These are phyloP conservation scores for Petaurus breviceps DNA, from an alignment of 2,113 vertebrate species.

Conservation along the genomic window DNA sequence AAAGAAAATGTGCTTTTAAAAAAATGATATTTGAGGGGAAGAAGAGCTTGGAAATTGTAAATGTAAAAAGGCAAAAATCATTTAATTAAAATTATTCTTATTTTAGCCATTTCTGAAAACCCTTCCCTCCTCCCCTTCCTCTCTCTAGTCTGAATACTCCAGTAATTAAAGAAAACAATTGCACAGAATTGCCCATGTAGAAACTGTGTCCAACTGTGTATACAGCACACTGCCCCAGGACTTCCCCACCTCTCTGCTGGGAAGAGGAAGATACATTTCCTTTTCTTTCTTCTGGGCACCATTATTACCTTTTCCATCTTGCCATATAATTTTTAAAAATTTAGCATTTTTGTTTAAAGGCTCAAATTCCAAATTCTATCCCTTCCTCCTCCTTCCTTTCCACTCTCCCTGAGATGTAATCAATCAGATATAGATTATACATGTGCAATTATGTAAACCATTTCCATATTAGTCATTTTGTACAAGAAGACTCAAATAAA, in stretches of 20 bases:
- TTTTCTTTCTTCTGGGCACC: not conserved
- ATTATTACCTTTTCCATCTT: not conserved
- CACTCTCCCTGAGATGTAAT: too few relatives aligned
- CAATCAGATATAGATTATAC: too few relatives aligned
- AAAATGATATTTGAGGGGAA: not conserved
- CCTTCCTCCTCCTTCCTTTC: too few relatives aligned
- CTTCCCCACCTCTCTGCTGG: not conserved
- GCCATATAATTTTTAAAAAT: not conserved
- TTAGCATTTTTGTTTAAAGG: too few relatives aligned
- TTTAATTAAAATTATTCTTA: not conserved
- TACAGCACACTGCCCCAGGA: not conserved
- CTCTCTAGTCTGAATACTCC: not conserved
- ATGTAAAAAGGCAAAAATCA: not conserved
- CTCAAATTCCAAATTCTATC: too few relatives aligned
- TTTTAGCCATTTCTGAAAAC: not conserved
- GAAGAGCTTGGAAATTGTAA: not conserved
- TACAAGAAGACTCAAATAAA: too few relatives aligned
- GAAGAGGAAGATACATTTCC: not conserved
- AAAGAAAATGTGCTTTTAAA: not conserved
- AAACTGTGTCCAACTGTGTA: not conserved
- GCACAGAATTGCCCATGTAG: not conserved
- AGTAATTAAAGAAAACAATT: not conserved
- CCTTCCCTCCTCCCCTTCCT: too few relatives aligned
- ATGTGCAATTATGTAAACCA: too few relatives aligned
- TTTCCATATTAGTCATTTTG: too few relatives aligned